Evolutionary conservation across 2,888 invertebrate genomes (phyloP).

Genomic region (Loripinus fragilis): DNA sequence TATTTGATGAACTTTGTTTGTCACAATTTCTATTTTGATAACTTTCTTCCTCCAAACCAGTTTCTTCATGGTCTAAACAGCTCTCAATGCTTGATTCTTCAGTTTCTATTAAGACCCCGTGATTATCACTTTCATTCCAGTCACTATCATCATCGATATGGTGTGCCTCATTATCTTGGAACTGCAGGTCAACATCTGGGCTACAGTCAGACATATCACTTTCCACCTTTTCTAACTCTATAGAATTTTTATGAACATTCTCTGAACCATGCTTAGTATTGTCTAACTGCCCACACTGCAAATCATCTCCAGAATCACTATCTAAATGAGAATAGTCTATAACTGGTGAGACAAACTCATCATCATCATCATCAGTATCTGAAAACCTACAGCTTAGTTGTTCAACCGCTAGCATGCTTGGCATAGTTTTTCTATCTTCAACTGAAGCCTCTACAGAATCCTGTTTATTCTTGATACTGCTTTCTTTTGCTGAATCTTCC

Average conservation of each 20-base stretch:
- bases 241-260: too few species aligned
- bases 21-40: constrained; percentile 11
- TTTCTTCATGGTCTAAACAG: neutral
- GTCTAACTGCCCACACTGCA: neutral
- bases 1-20: constrained; percentile 20
- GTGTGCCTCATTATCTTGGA: constrained; percentile 12
- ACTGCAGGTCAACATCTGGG: constrained; percentile 38
- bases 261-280: too few species aligned
- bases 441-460: too few species aligned
- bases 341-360: constrained; percentile 34
- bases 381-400: constrained; percentile 38
- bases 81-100: neutral
- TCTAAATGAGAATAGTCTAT: constrained; percentile 17
- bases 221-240: too few species aligned
- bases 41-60: neutral
- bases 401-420: too few species aligned
- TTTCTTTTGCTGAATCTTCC: too few species aligned
- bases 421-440: too few species aligned
- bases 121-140: constrained; percentile 15
- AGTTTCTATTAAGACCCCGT: neutral
- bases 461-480: too few species aligned
- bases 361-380: constrained; percentile 33
- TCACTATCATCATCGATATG: neutral
- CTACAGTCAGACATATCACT: neutral
- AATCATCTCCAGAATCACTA: neutral